phyloP scores from a whole-genome alignment of 2,888 invertebrate genomes.

The Barypeithes pellucidus region DNA sequence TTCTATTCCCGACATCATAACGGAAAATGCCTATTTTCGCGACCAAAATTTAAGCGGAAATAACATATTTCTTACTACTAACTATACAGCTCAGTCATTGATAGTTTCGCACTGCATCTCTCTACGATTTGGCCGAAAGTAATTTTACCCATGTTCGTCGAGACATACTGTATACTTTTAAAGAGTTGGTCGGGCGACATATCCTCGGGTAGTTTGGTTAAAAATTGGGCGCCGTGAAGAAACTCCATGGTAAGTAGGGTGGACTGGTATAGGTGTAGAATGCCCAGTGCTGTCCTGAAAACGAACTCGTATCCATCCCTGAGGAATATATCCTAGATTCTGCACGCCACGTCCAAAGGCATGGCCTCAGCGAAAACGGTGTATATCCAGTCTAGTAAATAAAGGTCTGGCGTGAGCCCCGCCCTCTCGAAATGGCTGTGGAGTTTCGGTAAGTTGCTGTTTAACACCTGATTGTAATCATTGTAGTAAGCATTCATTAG shows the following conservation, averaged over 20 bases:
- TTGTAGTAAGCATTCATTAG: slow-evolving; percentile 78
- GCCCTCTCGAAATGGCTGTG: slow-evolving; percentile 77
- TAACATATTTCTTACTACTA: slow-evolving; percentile 32
- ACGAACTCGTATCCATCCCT: slow-evolving; percentile 91
- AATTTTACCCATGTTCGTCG: slow-evolving; percentile 76
- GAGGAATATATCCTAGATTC: slow-evolving; percentile 92
- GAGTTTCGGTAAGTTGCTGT: slow-evolving; percentile 81
- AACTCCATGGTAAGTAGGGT: slow-evolving; percentile 87
- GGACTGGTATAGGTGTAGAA: slow-evolving; percentile 86
- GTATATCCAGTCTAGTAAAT: slow-evolving; percentile 92
- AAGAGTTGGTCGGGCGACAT: slow-evolving; percentile 84
- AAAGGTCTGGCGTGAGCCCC: slow-evolving; percentile 86
- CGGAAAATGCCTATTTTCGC: too few relatives aligned
- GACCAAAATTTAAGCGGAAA: too few relatives aligned
- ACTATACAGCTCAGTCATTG: slow-evolving; percentile 50
- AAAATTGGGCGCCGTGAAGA: slow-evolving; percentile 89
- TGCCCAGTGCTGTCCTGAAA: slow-evolving; percentile 88
- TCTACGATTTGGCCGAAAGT: slow-evolving; percentile 76
- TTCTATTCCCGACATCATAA: too few relatives aligned
- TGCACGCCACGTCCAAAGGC: slow-evolving; percentile 89
- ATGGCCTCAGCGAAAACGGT: slow-evolving; percentile 92
- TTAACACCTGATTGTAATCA: slow-evolving; percentile 81
- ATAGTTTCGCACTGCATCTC: slow-evolving; percentile 64
- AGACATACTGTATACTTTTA: slow-evolving; percentile 79
- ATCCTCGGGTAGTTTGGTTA: slow-evolving; percentile 89